Conservation (phyloP, 2,888 invertebrate species). For the Mythimna ferrago region DNA sequence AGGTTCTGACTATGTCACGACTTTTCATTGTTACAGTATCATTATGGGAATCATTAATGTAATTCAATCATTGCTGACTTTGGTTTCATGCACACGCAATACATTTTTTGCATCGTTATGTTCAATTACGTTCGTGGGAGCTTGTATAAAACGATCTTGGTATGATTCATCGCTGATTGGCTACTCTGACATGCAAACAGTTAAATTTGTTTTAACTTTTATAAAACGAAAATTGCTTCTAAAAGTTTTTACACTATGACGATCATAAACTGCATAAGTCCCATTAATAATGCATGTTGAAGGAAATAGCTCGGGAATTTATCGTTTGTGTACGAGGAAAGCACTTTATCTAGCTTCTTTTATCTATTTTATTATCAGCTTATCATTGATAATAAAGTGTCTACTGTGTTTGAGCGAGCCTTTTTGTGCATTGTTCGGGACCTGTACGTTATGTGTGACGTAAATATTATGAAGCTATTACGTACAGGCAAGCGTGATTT, state of each 20-base stretch:
- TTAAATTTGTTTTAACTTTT: constrained; percentile 12
- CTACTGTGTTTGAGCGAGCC: constrained; percentile 13
- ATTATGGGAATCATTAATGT: constrained; percentile 48
- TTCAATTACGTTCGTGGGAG: constrained; percentile 57
- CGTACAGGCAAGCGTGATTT: constrained; percentile 26
- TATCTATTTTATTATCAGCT: constrained; percentile 31
- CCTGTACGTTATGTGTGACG: constrained; percentile 23
- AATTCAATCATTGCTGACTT: constrained; percentile 54
- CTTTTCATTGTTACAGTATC: constrained; percentile 54
- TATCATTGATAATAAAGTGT: constrained; percentile 38
- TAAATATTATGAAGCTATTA: constrained; percentile 16
- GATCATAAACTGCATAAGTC: constrained; percentile 6
- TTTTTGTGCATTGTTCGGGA: constrained; percentile 16
- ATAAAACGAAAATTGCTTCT: constrained; percentile 1
- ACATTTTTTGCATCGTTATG: constrained; percentile 54
- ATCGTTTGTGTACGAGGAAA: constrained; percentile 27
- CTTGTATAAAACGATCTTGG: constrained; percentile 57
- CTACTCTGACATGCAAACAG: constrained; percentile 35
- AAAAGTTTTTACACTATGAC: constrained; percentile 6
- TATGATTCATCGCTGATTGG: constrained; percentile 51
- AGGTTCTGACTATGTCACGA: constrained; percentile 41
- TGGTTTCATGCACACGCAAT: constrained; percentile 56
- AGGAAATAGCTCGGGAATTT: constrained; percentile 36
- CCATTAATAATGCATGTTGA: constrained; percentile 34
- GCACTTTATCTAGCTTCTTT: constrained; percentile 33